Conservation (phyloP, 2,797 vertebrate species). For the Morelia viridis region DNA sequence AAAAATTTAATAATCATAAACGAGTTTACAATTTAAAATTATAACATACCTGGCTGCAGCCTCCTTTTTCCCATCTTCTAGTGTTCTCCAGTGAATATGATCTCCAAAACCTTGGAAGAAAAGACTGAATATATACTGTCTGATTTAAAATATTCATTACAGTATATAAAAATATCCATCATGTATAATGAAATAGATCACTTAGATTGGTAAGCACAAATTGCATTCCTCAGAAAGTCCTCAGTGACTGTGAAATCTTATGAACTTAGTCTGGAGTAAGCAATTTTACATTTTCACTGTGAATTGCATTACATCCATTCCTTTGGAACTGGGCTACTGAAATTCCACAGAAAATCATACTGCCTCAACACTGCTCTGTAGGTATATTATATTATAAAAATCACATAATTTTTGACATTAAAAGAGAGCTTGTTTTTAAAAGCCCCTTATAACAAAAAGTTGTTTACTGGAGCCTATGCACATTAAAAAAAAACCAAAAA, state of each 20-base stretch:
- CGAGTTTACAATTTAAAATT: neutral
- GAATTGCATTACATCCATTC: neutral
- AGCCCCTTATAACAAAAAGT: neutral
- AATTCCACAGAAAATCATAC: neutral
- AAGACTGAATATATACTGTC: slow-evolving; percentile 45
- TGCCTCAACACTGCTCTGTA: neutral
- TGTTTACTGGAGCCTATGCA: neutral
- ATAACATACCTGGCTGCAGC: slow-evolving; percentile 87
- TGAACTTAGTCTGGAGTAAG: neutral
- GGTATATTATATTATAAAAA: neutral
- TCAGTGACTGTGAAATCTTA: neutral
- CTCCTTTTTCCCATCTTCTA: slow-evolving; percentile 95
- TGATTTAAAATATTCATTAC: slow-evolving; percentile 28
- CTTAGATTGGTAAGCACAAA: neutral
- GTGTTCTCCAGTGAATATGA: slow-evolving; percentile 93
- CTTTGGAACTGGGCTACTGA: neutral
- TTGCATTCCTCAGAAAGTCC: neutral
- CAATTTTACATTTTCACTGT: neutral
- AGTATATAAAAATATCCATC: slow-evolving; percentile 12
- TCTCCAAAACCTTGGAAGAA: slow-evolving; percentile 89
- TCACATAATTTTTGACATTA: neutral
- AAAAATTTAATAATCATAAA: too few species aligned
- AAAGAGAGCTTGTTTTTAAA: neutral
- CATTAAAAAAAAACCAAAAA: neutral
- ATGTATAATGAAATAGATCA: neutral